Percentiles rank a stretch among this genome's conserved stretches.
Evolutionary conservation across 1,140 invertebrate species (phyloP).

Genomic region (Idris sp.): DNA sequence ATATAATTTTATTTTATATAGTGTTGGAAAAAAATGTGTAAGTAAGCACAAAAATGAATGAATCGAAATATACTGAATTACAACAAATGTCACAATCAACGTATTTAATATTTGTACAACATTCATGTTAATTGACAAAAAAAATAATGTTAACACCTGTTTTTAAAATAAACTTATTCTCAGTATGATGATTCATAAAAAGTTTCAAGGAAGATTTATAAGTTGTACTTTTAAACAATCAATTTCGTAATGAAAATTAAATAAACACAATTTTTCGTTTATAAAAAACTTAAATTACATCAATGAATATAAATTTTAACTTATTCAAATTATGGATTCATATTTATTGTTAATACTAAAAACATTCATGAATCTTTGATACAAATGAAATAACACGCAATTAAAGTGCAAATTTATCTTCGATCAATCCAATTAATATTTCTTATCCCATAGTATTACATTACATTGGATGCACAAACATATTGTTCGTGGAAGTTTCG

Average conservation of each 20-base stretch:
- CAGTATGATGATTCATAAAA: neutral
- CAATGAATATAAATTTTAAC: slow-evolving; percentile 2
- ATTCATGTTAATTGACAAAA: slow-evolving; percentile 35
- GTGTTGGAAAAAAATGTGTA: too few relatives aligned
- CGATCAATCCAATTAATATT: slow-evolving; percentile 23
- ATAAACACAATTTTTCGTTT: slow-evolving; percentile 1
- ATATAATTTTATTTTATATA: too few relatives aligned
- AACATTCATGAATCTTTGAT: neutral
- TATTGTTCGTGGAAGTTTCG: slow-evolving; percentile 53
- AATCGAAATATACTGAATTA: too few relatives aligned
- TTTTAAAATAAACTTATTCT: slow-evolving; percentile 13
- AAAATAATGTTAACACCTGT: slow-evolving; percentile 26
- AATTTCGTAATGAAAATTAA: slow-evolving; percentile 9
- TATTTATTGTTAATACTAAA: too few relatives aligned
- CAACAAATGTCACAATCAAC: neutral
- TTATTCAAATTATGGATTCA: too few relatives aligned
- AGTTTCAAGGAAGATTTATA: slow-evolving; percentile 5
- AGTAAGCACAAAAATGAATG: too few relatives aligned
- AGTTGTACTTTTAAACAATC: slow-evolving; percentile 11
- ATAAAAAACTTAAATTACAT: slow-evolving; percentile 1
- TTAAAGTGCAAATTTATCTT: slow-evolving; percentile 7
- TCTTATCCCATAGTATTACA: slow-evolving; percentile 21
- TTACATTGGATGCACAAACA: slow-evolving; percentile 39
- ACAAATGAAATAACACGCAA: slow-evolving; percentile 5
- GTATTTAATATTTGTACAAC: slow-evolving; percentile 19